Evolutionary conservation across 2,888 invertebrate species (phyloP), one percentile per base, ranked within the genome.

Genomic region (Enoplolaimus lenunculus): DNA sequence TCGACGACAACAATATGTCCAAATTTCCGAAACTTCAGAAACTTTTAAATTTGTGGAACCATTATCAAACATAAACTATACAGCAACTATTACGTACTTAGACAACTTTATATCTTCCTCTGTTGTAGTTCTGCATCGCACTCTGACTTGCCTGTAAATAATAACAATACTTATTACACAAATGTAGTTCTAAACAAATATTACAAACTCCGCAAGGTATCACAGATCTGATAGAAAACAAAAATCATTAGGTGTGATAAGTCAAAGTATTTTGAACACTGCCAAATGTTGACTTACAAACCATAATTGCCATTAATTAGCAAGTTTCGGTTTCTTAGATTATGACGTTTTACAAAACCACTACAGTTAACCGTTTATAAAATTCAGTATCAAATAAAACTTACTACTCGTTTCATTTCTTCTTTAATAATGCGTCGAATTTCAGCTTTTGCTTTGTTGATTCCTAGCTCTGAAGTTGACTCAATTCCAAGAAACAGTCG

Each of bases 371-470:
- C 7, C 13, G 62, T 13, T 62, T 62, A 62, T 29, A 26, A 62
- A 62, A 62, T 16, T 31, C n/a, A 21, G n/a, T 57, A 13, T 62
- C n/a, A 16, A 2, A n/a, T 60, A 1, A 73, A 28, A 1, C 69
- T 33, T 29, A 77, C 83, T 74, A 97, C 84, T 83, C 94, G 91
- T 65, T 95, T 87, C 70, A 99, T 85, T 80, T 98, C 97, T 82
- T 99, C 98, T 81, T 97, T 97, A 80, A 99, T 94, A 70, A 99
- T 87, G 34, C 98, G 87, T 0, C 94, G 93, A 70, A 99, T 94
- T 83, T 99, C 98, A 1, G 91, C 90, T 82, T 93, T 93, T 0
- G 95, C 95, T 81, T 93, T 93, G 70, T 91, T 90, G 16, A 95
- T 91, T 0, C 95, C 92, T 74, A 95, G 85, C 81, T 98, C 97